phyloP scores from a whole-genome alignment of 1,140 invertebrate genomes.

The Macrobrachium rosenbergii region DNA sequence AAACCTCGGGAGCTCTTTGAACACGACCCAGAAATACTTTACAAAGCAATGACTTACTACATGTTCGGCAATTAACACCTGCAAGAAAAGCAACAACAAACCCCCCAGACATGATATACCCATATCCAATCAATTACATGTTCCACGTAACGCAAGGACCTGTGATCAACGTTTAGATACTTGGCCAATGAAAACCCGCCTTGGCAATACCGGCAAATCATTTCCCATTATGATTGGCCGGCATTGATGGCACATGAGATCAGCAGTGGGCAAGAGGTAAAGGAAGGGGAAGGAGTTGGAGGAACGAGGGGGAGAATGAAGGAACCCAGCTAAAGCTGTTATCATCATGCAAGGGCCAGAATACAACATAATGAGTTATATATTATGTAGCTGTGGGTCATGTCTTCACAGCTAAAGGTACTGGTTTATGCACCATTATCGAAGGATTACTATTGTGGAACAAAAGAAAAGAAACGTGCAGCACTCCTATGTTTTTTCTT shows the following conservation, averaged over 20 bases:
- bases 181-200: conserved; percentile 25
- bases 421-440: neutral
- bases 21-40: too few relatives aligned
- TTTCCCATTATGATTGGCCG: conserved; percentile 27
- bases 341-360: neutral
- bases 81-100: neutral
- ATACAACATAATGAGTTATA: conserved; percentile 32
- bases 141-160: conserved; percentile 1
- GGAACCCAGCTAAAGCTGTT: too few relatives aligned
- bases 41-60: too few relatives aligned
- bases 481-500: too few relatives aligned
- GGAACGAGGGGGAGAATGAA: too few relatives aligned
- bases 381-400: neutral
- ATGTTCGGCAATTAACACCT: too few relatives aligned
- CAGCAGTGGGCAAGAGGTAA: too few relatives aligned
- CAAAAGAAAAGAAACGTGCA: too few relatives aligned
- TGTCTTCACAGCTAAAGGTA: too few relatives aligned
- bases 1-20: too few relatives aligned
- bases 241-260: neutral
- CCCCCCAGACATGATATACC: conserved; percentile 26
- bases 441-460: neutral
- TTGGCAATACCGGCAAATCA: neutral
- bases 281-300: too few relatives aligned
- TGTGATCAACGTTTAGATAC: neutral
- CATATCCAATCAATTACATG: conserved; percentile 50